Percentiles rank a stretch among this genome's conserved stretches.
phyloP scores from a whole-genome alignment of 2,888 invertebrate genomes.

The Omphaloscelis lunosa region DNA sequence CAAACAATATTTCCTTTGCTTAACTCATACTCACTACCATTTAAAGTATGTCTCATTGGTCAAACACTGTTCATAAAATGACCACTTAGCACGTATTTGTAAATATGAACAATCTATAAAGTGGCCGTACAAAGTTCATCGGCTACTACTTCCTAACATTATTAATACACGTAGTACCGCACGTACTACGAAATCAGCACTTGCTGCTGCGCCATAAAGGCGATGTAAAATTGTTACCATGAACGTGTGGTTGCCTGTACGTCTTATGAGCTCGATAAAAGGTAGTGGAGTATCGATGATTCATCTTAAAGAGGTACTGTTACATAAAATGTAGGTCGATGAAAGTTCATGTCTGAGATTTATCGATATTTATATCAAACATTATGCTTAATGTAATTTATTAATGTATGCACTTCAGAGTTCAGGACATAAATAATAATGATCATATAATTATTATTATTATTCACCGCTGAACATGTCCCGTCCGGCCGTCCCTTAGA shows the following conservation, averaged over 20 bases:
- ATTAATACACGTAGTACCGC: conserved; percentile 23
- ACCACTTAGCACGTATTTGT: conserved; percentile 55
- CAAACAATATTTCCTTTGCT: conserved; percentile 7
- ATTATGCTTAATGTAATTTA: conserved; percentile 40
- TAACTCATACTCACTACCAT: conserved; percentile 17
- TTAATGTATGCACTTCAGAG: conserved; percentile 27
- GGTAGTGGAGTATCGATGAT: conserved; percentile 72
- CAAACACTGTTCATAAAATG: conserved; percentile 41
- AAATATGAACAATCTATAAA: conserved; percentile 49
- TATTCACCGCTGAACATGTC: background rate
- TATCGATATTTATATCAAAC: conserved; percentile 56
- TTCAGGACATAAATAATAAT: conserved; percentile 30
- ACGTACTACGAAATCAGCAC: conserved; percentile 15
- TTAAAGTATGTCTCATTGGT: conserved; percentile 35
- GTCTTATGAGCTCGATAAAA: conserved; percentile 70
- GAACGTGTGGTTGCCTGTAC: background rate
- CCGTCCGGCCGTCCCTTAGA: background rate
- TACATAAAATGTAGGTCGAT: conserved; percentile 79
- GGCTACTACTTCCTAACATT: conserved; percentile 51
- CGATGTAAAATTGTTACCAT: background rate
- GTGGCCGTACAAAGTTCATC: conserved; percentile 58
- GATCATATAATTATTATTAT: conserved; percentile 17
- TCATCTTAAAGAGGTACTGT: conserved; percentile 78
- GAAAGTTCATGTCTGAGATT: conserved; percentile 75
- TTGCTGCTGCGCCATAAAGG: conserved; percentile 4